Conservation (phyloP, 2,888 invertebrate genomes). For the Cephus nigrinus region DNA sequence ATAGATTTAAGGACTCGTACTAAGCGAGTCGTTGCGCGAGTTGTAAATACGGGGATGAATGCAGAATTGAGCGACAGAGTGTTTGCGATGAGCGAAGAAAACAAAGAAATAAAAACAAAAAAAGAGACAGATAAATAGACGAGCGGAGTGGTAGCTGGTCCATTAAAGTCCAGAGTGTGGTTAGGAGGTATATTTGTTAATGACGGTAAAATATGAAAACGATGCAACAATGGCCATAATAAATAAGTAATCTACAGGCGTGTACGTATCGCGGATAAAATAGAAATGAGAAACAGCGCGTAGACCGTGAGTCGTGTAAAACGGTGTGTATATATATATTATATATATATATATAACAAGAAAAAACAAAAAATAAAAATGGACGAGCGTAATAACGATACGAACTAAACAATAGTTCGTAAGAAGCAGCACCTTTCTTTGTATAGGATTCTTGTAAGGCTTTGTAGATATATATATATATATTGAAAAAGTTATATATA, state of each 20-base stretch:
- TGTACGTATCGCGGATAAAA: not conserved
- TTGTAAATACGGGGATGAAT: not conserved
- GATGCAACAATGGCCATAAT: constrained; percentile 43
- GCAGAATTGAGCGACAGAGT: not conserved
- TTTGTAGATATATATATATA: not conserved
- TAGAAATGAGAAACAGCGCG: not conserved
- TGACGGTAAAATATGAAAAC: constrained; percentile 7
- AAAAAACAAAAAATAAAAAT: constrained; percentile 9
- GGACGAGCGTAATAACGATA: constrained; percentile 10
- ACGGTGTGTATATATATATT: not conserved
- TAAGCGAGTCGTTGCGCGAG: not conserved
- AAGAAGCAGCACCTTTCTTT: constrained; percentile 33
- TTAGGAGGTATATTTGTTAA: not conserved
- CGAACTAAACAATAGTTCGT: constrained; percentile 39
- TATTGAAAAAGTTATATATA: not conserved
- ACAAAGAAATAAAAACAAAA: not conserved
- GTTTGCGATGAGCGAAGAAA: not conserved
- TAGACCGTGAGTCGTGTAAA: too few relatives aligned
- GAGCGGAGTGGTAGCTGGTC: not conserved
- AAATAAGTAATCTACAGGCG: constrained; percentile 8
- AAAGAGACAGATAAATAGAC: not conserved
- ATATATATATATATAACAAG: constrained; percentile 14
- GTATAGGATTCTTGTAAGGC: constrained; percentile 26
- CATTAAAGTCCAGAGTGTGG: not conserved
- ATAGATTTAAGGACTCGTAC: not conserved